Percentiles rank a stretch among this genome's conserved stretches.
Conservation (phyloP, 2,888 invertebrate species). For the Brachyopa scutellaris region DNA sequence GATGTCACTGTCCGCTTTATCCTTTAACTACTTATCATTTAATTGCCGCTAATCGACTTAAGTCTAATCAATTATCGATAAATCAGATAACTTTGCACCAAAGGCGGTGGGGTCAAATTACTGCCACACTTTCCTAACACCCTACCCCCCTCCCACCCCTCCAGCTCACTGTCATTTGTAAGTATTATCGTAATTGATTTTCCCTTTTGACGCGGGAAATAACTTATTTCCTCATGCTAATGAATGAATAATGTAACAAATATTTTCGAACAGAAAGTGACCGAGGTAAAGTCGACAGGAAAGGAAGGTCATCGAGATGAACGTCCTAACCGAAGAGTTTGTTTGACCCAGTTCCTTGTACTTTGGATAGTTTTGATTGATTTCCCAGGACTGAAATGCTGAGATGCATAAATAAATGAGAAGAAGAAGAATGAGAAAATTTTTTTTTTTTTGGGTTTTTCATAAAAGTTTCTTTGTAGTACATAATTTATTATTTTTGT, state of each 20-base stretch:
- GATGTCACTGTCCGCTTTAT: no score
- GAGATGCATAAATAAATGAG: slow-evolving; percentile 36
- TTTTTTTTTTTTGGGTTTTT: neutral
- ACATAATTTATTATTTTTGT: slow-evolving; percentile 17
- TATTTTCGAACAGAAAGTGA: neutral
- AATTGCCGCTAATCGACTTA: no score
- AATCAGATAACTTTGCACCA: no score
- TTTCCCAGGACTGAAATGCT: slow-evolving; percentile 58
- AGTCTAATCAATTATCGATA: no score
- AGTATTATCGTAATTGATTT: no score
- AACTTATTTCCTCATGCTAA: slow-evolving; percentile 19
- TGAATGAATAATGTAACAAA: slow-evolving; percentile 43
- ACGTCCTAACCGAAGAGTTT: no score
- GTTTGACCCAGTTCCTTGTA: slow-evolving; percentile 57
- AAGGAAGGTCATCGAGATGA: slow-evolving; percentile 11
- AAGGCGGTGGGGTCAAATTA: no score
- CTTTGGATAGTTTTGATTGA: slow-evolving; percentile 63
- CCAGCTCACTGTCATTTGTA: no score
- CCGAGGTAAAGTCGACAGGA: neutral
- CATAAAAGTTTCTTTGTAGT: slow-evolving; percentile 36
- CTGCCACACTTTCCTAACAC: no score
- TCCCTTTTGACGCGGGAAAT: no score
- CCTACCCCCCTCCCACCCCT: no score
- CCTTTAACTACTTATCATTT: no score
- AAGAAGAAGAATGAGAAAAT: neutral